Conservation (phyloP, 1,140 invertebrate genomes). For the Drosophila watanabei region DNA sequence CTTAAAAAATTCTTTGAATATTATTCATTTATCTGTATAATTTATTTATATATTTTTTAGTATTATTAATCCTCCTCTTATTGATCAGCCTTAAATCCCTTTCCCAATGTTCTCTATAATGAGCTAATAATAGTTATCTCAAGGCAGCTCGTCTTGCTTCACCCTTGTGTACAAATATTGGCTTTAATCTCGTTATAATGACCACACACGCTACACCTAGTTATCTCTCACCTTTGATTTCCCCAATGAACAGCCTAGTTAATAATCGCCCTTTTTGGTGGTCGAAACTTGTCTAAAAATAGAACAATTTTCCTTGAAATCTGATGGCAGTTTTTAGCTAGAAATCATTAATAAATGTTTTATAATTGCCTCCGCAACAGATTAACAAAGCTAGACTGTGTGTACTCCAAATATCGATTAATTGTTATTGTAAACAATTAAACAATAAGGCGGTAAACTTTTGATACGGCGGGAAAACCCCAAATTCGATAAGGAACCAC, state of each 20-base stretch:
- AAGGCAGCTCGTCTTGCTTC: not conserved
- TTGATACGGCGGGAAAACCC: not conserved
- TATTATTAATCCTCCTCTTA: not conserved
- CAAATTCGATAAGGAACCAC: conserved; percentile 25
- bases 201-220: not conserved
- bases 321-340: not conserved
- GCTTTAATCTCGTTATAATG: not conserved
- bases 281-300: not conserved
- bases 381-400: conserved; percentile 1
- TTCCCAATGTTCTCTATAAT: not conserved
- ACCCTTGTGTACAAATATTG: not conserved
- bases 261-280: conserved; percentile 5
- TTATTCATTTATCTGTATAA: not conserved
- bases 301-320: not conserved
- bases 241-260: not conserved
- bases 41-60: not conserved
- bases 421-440: not conserved
- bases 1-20: not conserved
- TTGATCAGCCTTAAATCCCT: too few relatives aligned
- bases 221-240: conserved; percentile 4
- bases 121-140: not conserved
- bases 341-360: conserved; percentile 9
- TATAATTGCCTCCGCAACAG: not conserved
- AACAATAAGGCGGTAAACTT: not conserved
- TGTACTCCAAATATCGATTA: not conserved